These are phyloP conservation scores for Odobenus rosmarus DNA, from an alignment of 2,113 vertebrate species.

Conservation along the genomic window DNA sequence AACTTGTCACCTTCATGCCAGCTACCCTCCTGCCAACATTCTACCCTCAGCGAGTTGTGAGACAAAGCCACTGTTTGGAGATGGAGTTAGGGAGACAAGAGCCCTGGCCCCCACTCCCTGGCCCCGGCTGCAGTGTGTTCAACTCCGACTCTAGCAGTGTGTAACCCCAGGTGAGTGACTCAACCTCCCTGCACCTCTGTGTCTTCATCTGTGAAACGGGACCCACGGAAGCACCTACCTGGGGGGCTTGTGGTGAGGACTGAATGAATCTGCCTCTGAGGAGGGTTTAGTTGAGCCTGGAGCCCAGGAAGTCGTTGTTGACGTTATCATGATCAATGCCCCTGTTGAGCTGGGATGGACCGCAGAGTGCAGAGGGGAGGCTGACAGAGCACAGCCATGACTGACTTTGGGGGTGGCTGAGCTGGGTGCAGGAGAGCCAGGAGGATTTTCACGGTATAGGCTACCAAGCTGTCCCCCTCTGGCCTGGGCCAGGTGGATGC, in stretches of 20 bases:
- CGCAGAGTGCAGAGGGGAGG: not conserved
- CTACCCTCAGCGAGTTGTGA: not conserved
- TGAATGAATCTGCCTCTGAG: not conserved
- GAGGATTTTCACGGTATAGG: too few species aligned
- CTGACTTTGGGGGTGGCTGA: rapidly evolving
- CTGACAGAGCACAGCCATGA: not conserved
- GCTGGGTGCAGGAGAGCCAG: too few species aligned
- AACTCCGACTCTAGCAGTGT: rapidly evolving
- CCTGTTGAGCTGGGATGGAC: not conserved
- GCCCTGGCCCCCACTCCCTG: rapidly evolving
- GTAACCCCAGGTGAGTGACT: too few species aligned
- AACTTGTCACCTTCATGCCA: rapidly evolving
- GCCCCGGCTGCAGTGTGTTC: not conserved
- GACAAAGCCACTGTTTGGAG: not conserved
- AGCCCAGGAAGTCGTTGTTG: not conserved
- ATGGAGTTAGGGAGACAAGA: not conserved
- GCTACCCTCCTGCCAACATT: not conserved
- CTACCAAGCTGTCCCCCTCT: not conserved
- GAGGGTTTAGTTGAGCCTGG: not conserved
- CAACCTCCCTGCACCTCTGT: not conserved
- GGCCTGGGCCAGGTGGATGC: not conserved
- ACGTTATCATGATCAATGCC: rapidly evolving
- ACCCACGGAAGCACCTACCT: not conserved
- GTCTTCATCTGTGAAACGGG: not conserved
- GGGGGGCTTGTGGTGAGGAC: not conserved